These are phyloP conservation scores for Malurus leucopterus DNA, from an alignment of 2,797 vertebrate genomes.

Conservation along the genomic window DNA sequence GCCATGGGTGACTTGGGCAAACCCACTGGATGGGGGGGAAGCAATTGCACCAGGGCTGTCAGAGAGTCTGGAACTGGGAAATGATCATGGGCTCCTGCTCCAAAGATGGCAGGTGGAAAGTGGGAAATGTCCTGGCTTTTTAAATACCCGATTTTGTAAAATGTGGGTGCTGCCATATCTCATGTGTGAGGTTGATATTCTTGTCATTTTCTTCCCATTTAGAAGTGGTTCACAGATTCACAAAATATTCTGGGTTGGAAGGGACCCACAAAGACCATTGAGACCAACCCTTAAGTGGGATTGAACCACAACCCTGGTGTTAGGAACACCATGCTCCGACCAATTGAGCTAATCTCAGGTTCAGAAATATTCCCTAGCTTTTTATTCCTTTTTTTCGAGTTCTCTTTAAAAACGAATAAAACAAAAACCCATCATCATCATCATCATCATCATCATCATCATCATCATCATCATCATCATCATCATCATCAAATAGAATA, in stretches of 20 bases:
- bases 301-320: rapidly evolving
- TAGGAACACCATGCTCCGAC: neutral
- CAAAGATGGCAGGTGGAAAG: neutral
- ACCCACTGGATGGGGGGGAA: neutral
- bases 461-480: neutral
- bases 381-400: neutral
- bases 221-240: neutral
- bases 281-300: neutral
- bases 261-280: neutral
- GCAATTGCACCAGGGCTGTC: rapidly evolving
- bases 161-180: neutral
- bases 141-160: neutral
- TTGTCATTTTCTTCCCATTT: neutral
- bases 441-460: neutral
- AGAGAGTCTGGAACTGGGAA: neutral
- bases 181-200: neutral
- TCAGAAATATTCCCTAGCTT: neutral
- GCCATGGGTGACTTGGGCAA: neutral
- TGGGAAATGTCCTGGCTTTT: neutral
- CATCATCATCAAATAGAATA: neutral
- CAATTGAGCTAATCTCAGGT: rapidly evolving
- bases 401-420: neutral
- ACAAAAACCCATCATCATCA: too few species aligned
- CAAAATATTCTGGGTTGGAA: neutral
- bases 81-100: neutral